Evolutionary conservation across 2,888 invertebrate species (phyloP).

Genomic region (Eugnorisma glareosa): DNA sequence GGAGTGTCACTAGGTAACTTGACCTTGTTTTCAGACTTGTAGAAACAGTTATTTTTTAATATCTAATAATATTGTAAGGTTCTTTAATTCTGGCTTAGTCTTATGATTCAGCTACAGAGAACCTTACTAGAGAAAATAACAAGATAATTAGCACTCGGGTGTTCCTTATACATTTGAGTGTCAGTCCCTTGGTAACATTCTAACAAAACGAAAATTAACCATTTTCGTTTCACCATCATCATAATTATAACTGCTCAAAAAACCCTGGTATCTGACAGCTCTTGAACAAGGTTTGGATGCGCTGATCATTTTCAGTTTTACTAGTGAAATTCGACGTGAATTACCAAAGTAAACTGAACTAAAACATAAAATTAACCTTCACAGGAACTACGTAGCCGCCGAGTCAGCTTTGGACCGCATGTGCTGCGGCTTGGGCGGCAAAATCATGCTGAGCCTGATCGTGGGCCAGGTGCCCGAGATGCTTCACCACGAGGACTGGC

Average conservation of each 20-base stretch:
- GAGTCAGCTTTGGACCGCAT: constrained; percentile 99
- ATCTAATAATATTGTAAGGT: constrained; percentile 72
- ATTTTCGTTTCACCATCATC: not conserved
- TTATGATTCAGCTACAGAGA: constrained; percentile 70
- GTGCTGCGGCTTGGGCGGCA: constrained; percentile 98
- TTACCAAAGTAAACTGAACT: not conserved
- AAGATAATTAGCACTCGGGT: constrained; percentile 87
- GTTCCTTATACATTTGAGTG: constrained; percentile 81
- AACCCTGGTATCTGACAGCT: not conserved
- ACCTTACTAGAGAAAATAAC: constrained; percentile 84
- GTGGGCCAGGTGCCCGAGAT: constrained; percentile 96
- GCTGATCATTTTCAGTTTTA: not conserved
- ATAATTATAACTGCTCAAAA: not conserved
- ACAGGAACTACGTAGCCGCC: constrained; percentile 97
- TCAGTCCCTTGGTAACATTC: constrained; percentile 87
- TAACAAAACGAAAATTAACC: not conserved
- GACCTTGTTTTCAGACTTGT: not conserved
- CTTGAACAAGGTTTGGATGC: not conserved
- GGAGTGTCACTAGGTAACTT: not conserved
- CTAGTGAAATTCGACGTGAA: not conserved
- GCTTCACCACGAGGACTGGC: constrained; percentile 96
- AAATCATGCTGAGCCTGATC: constrained; percentile 97
- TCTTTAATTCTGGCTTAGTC: constrained; percentile 71
- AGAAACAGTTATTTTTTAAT: not conserved
- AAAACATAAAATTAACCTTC: not conserved